Percentiles rank a stretch among this genome's conserved stretches.
phyloP scores from a whole-genome alignment of 2,113 vertebrate species.

The Callocephalon fimbriatum region DNA sequence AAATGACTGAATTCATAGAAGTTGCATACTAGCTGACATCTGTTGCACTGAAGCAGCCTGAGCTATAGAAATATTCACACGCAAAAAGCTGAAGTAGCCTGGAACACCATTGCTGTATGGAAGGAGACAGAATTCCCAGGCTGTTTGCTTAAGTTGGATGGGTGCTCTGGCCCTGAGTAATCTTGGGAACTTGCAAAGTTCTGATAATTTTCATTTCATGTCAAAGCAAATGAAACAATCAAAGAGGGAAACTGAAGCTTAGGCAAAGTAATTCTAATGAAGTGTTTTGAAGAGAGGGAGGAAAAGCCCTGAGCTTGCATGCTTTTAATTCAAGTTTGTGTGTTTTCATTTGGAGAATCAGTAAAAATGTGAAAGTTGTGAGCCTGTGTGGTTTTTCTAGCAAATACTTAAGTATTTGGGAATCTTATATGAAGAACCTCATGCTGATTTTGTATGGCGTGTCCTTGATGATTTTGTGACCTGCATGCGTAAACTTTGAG shows the following conservation, averaged over 20 bases:
- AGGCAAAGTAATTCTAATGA: constrained; percentile 60
- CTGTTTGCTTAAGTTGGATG: background rate
- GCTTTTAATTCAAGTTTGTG: background rate
- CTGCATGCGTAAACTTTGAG: background rate
- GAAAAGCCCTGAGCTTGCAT: background rate
- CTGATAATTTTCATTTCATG: constrained; percentile 54
- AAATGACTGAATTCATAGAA: background rate
- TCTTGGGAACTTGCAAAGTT: constrained; percentile 40
- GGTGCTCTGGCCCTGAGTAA: background rate
- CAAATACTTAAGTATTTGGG: background rate
- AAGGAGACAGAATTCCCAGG: background rate
- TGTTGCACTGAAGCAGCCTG: background rate
- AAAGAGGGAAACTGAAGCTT: constrained; percentile 20
- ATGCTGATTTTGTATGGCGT: background rate
- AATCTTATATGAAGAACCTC: background rate
- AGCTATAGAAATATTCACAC: background rate
- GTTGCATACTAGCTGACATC: background rate
- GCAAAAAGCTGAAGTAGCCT: background rate
- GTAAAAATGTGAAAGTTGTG: background rate
- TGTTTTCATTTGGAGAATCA: background rate
- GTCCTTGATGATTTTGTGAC: background rate
- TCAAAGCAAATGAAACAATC: constrained; percentile 58
- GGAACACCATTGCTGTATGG: fast-evolving
- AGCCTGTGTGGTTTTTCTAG: background rate
- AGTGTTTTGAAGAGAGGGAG: background rate